Evolutionary conservation across 2,888 invertebrate species (phyloP).

Genomic region (Oegoconia quadripuncta): DNA sequence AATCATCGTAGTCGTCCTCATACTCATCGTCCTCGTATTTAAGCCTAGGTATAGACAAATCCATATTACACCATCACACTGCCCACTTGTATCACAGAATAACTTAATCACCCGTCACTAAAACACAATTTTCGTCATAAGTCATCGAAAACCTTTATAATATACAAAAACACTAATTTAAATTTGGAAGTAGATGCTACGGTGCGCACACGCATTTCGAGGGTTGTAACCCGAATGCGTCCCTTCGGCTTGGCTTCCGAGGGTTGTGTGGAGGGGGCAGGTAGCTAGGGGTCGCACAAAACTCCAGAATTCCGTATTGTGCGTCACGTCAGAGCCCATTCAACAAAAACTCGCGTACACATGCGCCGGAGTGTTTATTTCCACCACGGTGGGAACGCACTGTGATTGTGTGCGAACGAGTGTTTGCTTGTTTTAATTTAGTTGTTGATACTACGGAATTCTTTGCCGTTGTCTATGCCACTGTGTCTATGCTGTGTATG

Average conservation of each 20-base stretch:
- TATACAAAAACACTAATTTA: neutral
- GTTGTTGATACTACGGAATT: slow-evolving; percentile 22
- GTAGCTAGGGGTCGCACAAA: slow-evolving; percentile 54
- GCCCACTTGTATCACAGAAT: slow-evolving; percentile 27
- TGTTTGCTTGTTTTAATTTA: slow-evolving; percentile 38
- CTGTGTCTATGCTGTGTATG: too few relatives aligned
- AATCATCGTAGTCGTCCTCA: slow-evolving; percentile 27
- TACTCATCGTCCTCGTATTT: slow-evolving; percentile 59
- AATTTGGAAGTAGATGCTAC: slow-evolving; percentile 16
- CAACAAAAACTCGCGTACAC: slow-evolving; percentile 40
- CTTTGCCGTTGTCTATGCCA: slow-evolving; percentile 3
- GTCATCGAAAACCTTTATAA: slow-evolving; percentile 26
- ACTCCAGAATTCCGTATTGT: slow-evolving; percentile 55
- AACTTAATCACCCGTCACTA: slow-evolving; percentile 34
- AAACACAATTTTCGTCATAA: slow-evolving; percentile 34
- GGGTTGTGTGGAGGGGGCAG: slow-evolving; percentile 30
- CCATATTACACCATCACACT: slow-evolving; percentile 46
- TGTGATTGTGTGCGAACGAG: slow-evolving; percentile 18
- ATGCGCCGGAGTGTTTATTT: slow-evolving; percentile 30
- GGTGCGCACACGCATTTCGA: slow-evolving; percentile 47
- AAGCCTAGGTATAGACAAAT: slow-evolving; percentile 60
- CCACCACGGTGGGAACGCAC: slow-evolving; percentile 29
- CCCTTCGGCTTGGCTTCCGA: neutral
- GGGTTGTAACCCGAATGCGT: slow-evolving; percentile 3
- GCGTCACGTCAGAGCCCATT: slow-evolving; percentile 29